Base-by-base conservation (phyloP, 1,140 invertebrate genomes). In the Eriosoma lanigerum region DNA sequence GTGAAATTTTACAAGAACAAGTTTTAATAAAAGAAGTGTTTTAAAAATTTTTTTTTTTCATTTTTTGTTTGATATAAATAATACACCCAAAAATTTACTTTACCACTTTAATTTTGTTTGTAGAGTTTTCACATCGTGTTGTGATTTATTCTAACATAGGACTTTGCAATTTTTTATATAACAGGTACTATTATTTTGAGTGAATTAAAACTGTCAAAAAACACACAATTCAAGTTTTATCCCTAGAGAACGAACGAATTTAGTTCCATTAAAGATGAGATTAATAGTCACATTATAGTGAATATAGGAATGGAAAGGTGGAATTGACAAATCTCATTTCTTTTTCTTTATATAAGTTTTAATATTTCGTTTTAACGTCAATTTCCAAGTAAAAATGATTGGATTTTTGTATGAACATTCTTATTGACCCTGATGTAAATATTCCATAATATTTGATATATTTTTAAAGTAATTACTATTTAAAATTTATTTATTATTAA, bases 181-280 rank as follows among this genome's bases (percentile, higher is more conserved):
- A 24, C 26, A 19, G 1, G 60, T 62, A n/a, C 17, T 46, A 24
- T 15, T 13, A 68, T 46, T 46, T 68, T 46, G 4, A 68, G 21
- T 12, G n/a, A 68, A 68, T 68, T 64, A 46, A 24, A 46, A 68
- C n/a, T 68, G 64, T 68, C 64, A 44, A 68, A 68, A 68, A 19
- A 29, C 32, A 5, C 5, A 8, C 38, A 1, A 13, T 21, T 44
- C 15, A 68, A 46, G 32, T 68, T 46, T 68, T 10, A 68, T 68
- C 64, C 38, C 64, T 3, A 24, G 38, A 12, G 64, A 21, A 21
- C 19, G 9, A 66, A 24, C 15, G n/a, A 8, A 3, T 9, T 2
- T 32, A 46, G 38, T 6, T 44, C 38, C 1, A 15, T 68, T 68
- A 68, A 10, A 17, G 38, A 46, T 4, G 13, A 68, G 38, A 46